Base-by-base conservation (phyloP, 1,140 invertebrate genomes). In the Matsumurasca onukii region DNA sequence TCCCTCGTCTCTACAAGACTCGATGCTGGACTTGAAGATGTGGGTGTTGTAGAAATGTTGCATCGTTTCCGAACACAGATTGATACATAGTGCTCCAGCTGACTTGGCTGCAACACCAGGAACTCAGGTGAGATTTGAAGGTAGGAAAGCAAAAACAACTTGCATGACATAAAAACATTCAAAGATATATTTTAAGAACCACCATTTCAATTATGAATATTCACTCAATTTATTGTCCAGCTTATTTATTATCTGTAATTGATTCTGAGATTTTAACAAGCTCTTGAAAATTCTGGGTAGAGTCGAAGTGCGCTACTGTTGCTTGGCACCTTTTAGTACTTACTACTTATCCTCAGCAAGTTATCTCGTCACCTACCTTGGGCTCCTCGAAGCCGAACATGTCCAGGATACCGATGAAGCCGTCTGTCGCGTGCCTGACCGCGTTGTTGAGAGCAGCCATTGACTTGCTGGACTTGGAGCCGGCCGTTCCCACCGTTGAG, bases 1-100 rank as follows among this genome's bases (percentile, higher is more conserved):
- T 29, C 93, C 94, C 83, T 98, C 95, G 77, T 97, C 95, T 66
- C 92, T 84, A 76, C 94, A 96, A 49, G 94, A 94, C 80, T 97
- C 94, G 69, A 95, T 93, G 65, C 91, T 93, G 5, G 92, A 94
- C 80, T 97, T 97, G 80, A 98, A 97, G 69, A 97, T 94, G 79
- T 97, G 94, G 31, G 94, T 97, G 78, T 97, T 97, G 82, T 97
- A 98, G 78, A 97, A 97, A 79, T 97, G 94, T 76, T 98, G 95
- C 92, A 98, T 96, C 20, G 95, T 97, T 82, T 98, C 95, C 0
- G 95, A 94, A 79, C 94, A 97, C 51, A 98, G 80, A 80, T 98
- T 97, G 73, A 96, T 95, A 80, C 95, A 98, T 20, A 81, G 77
- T 97, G 95, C 78, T 97, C 95, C 72, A 98, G 82, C 74, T 94